Conservation (phyloP, 1,140 invertebrate species). For the Drosophila arawakana region DNA sequence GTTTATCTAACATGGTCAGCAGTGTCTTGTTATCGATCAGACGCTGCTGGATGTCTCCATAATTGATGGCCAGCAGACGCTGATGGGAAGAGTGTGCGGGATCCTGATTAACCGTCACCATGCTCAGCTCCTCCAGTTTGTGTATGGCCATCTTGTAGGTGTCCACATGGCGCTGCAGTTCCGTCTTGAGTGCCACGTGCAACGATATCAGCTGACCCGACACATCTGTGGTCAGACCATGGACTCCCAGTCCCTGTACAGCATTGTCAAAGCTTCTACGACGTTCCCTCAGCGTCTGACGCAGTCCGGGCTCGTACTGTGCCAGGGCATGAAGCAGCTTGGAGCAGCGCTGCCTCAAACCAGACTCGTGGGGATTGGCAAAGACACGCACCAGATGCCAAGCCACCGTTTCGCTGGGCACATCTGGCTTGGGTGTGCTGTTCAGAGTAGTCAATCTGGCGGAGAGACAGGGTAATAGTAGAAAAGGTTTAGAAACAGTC, state of each 20-base stretch:
- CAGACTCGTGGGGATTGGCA: slow-evolving; percentile 88
- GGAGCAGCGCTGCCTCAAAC: slow-evolving; percentile 86
- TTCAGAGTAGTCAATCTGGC: slow-evolving; percentile 86
- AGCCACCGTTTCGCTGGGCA: slow-evolving; percentile 91
- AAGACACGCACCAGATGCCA: slow-evolving; percentile 93
- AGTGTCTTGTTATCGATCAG: slow-evolving; percentile 96
- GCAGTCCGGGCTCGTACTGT: slow-evolving; percentile 86
- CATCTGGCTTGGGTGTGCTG: slow-evolving; percentile 86
- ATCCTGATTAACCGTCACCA: slow-evolving; percentile 89
- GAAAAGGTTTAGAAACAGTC: background rate
- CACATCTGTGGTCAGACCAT: slow-evolving; percentile 90
- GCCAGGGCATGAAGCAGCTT: slow-evolving; percentile 85
- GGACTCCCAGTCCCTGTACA: slow-evolving; percentile 93
- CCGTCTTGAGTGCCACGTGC: slow-evolving; percentile 90
- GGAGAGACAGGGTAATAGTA: background rate
- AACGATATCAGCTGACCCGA: slow-evolving; percentile 87
- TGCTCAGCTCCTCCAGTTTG: slow-evolving; percentile 93
- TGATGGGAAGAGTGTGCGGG: slow-evolving; percentile 95
- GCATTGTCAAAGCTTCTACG: slow-evolving; percentile 92
- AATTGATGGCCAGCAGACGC: slow-evolving; percentile 92
- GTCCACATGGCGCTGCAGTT: slow-evolving; percentile 93
- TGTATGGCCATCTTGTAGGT: slow-evolving; percentile 95
- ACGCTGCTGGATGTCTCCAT: slow-evolving; percentile 92
- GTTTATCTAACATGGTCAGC: slow-evolving; percentile 93
- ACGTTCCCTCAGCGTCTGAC: slow-evolving; percentile 87